Evolutionary conservation across 2,888 invertebrate genomes (phyloP), one percentile per base, ranked within the genome.

Genomic region (Mythimna loreyi): DNA sequence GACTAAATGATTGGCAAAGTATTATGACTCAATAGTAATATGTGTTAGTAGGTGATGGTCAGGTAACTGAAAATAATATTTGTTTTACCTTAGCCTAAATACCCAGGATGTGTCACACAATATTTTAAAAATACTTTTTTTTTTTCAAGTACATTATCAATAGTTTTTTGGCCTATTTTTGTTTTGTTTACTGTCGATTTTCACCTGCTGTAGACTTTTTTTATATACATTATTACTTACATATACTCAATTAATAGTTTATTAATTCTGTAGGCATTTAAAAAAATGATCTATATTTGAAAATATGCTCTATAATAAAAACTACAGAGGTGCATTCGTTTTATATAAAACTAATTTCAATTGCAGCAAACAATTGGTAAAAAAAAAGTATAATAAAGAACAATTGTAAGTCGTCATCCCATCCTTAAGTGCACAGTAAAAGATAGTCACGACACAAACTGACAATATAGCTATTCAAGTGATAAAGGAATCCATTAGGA

Each of bases 11-110:
- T 92, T 91, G 88, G 89, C 90, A 89, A 89, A 90, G 86, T 87
- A 81, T n/a, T 89, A 90, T 87, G 89, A 90, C 81, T 90, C 82
- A 85, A 87, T 91, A 88, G 86, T 74, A 89, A 89, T 90, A 92
- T 90, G 89, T 93, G 94, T 93, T 81, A 94, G 90, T 94, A 91
- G 95, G 95, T 95, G 94, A 95, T 93, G 95, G 95, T 94, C 94
- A 93, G 87, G 83, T 87, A 83, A 86, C 87, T 84, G 87, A 88
- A 86, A 92, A 91, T 91, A 89, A 90, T 89, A 89, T 81, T 78
- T 85, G 73, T 89, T 86, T 93, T 93, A 93, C 94, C 94, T 94
- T 95, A 87, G 91, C 94, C 94, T 91, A 91, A 84, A 88, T 93
- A 88, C 45, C 50, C n/a, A 11, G 19, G 28, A 72, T 59, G 57